Base-by-base conservation (phyloP, 2,113 vertebrate species). In the Perognathus longimembris region DNA sequence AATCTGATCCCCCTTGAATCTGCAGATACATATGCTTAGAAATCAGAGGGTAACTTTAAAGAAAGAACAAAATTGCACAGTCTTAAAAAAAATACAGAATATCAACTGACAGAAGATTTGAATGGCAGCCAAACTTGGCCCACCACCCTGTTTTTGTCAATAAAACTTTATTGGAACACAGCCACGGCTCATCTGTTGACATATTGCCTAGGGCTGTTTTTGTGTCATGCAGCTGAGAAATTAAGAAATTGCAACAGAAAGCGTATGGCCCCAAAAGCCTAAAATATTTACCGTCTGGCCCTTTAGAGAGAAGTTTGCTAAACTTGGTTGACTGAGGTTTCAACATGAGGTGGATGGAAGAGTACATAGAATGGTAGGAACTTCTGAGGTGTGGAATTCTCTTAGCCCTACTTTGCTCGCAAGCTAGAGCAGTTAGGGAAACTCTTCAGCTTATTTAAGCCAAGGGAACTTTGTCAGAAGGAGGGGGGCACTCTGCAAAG, bases 121-220 rank as follows among this genome's bases (percentile, higher is more conserved):
- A 34, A 17, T 73, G 74, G 63, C 74, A 67, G 78, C 74, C 89
- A 85, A 79, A 83, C 83, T 54, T 84, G 86, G 57, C 77, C 64
- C 0, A 1, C 26, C 66, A 79, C 63, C 50, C 86, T 90, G 83
- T 75, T 93, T 90, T 82, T 82, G 36, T 71, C 91, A 88, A 86
- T 94, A 94, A 90, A 90, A 61, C 81, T 92, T 93, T 89, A 94
- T 79, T 92, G 87, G 95, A 75, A 91, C 32, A 36, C 54, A 86
- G 63, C 76, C 83, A 40, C 7, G 18, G 18, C 3, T 71, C 57
- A 12, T 74, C 78, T 90, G 89, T 92, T 90, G 69, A 64, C 18
- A 14, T 42, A 17, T 22, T 40, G 66, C 14, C 75, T 76, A 45
- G 32, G 20, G 38, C 66, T 61, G 75, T 67, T 81, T 64, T 70